Evolutionary conservation across 2,888 invertebrate species (phyloP), one percentile per base, ranked within the genome.

Genomic region (Drosophila austrosaltans): DNA sequence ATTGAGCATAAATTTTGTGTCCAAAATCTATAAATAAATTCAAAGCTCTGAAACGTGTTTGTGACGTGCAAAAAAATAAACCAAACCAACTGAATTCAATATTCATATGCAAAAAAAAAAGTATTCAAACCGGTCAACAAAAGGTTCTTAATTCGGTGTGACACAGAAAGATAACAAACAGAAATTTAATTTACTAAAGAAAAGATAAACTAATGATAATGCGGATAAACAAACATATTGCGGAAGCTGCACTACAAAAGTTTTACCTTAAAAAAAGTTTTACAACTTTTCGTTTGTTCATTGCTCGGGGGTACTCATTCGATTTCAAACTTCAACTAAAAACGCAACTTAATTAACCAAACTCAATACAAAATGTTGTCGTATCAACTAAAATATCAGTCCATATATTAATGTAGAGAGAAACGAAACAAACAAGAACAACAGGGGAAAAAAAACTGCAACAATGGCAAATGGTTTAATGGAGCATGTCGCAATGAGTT

Each of bases 401-500:
- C 36, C 36, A 75, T 69, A 69, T 64, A 30, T 28, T 53, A 61
- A 53, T 61, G 44, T 22, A 60, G 59, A 56, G 25, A 61, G 64
- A 53, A 53, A 39, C 16, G 8, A 48, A 66, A 20, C n/a, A 6
- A 56, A 7, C n/a, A 44, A 32, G 1, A 32, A 32, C 36, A 36
- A 36, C 36, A 36, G 2, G 1, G 8, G 36, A 36, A 28, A 36
- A 72, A 61, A 68, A 77, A 75, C 59, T 87, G 77, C 87, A 81
- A 84, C 87, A 86, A 89, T 89, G 87, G 78, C 79, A 78, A 80
- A 87, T 89, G 79, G 75, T 77, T 89, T 86, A 86, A 86, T 86
- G 89, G 87, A 78, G 89, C 83, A 73, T 81, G 75, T 83, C 83
- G 75, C 74, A 83, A 77, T 78, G 76, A 82, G 71, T 67, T 58